Base-by-base conservation (phyloP, 2,797 vertebrate species). In the Helarctos malayanus region DNA sequence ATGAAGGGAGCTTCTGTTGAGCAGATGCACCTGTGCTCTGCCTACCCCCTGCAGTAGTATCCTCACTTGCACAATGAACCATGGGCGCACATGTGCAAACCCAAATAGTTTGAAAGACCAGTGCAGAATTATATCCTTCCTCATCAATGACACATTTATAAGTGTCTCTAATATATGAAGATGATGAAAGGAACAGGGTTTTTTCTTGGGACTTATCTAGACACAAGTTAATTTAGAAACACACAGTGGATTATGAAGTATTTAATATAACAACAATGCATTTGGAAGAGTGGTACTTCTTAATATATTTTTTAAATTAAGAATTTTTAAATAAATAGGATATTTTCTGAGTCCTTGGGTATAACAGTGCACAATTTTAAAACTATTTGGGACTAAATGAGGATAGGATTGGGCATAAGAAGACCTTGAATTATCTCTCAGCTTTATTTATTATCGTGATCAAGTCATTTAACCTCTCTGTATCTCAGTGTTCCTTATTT, bases 401-500 rank as follows among this genome's bases (percentile, higher is more conserved):
- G 47, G 76, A 23, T 49, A 18, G 16, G 6, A 49, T 78, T 80
- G 94, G 29, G 41, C n/a, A 71, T 80, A 21, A n/a, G 32, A 83
- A 80, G 52, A 84, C 63, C 35, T 76, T 38, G 27, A 95, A 91
- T 81, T 63, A 81, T 89, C 81, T 93, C 54, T 80, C 80, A 68
- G 76, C 15, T 13, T 92, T 65, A 71, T 69, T 91, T 88, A 91
- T 29, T 71, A 91, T 38, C n/a, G 85, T 71, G 41, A 18, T 71
- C 81, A 86, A 95, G 32, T 85, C 49, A 92, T 4, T 91, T 89
- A 73, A 89, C 61, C 23, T 93, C 49, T 35, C 59, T 91, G 23
- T n/a, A 82, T 56, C 63, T 81, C 35, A n/a, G 32, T 96, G 83
- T 93, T 80, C 68, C 63, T 96, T 91, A 81, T 63, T 80, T 82